These are phyloP conservation scores for Nesometra sesokonis DNA, from an alignment of 35 echinoderm and acorn worm species.

Conservation along the genomic window DNA sequence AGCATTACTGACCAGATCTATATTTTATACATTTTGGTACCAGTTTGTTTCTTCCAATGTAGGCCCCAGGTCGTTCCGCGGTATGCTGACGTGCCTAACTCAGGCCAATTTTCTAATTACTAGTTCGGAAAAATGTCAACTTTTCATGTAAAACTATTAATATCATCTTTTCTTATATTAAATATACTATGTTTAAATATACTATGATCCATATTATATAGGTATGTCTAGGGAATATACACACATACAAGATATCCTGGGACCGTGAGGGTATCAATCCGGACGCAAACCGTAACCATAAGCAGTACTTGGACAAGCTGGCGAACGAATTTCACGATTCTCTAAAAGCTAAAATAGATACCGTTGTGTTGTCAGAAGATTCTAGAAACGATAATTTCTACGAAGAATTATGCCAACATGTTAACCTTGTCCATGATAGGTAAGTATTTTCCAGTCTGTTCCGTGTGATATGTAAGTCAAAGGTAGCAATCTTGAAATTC, in stretches of 20 bases:
- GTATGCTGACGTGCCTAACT: neutral
- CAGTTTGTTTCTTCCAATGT: too few relatives aligned
- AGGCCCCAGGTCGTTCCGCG: too few relatives aligned
- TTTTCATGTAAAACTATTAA: too few relatives aligned
- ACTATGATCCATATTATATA: too few relatives aligned
- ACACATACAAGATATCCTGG: constrained; percentile 59
- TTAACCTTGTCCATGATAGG: constrained; percentile 54
- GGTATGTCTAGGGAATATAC: constrained; percentile 45
- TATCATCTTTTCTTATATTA: too few relatives aligned
- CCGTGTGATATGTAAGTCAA: too few relatives aligned
- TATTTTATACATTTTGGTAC: too few relatives aligned
- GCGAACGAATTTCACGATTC: constrained; percentile 42
- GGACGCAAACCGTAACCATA: constrained; percentile 27
- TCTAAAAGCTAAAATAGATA: constrained; percentile 49
- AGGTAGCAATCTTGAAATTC: too few relatives aligned
- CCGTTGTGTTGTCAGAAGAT: neutral
- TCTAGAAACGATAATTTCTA: constrained; percentile 4
- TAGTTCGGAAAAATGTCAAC: too few relatives aligned
- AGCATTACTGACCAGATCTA: too few relatives aligned
- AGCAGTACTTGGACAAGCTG: constrained; percentile 61
- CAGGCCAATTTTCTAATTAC: neutral
- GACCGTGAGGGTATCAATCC: constrained; percentile 74
- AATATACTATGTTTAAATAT: too few relatives aligned
- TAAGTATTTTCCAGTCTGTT: constrained; percentile 10
- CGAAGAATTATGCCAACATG: constrained; percentile 65